Conservation (phyloP, 2,113 vertebrate genomes). For the Thomomys bottae region DNA sequence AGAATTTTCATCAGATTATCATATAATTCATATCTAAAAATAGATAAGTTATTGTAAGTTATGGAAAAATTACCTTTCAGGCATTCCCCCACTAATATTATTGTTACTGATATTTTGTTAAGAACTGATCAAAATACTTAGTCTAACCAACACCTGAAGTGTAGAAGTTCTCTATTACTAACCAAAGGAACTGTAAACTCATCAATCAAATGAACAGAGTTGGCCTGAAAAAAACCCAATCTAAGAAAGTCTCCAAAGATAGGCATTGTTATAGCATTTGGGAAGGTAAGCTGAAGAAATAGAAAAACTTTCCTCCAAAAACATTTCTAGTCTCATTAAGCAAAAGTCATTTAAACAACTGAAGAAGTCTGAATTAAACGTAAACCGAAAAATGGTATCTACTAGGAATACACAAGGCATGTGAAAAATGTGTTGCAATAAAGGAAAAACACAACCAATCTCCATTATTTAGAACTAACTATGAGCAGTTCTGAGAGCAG, state of each 20-base stretch:
- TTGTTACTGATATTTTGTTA: slow-evolving; percentile 24
- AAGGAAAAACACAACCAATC: neutral
- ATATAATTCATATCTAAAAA: neutral
- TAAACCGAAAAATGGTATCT: neutral
- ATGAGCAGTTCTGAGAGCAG: slow-evolving; percentile 28
- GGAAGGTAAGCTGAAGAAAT: neutral
- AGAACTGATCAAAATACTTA: slow-evolving; percentile 23
- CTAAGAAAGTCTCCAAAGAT: neutral
- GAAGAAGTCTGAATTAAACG: neutral
- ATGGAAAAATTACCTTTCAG: slow-evolving; percentile 30
- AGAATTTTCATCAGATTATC: slow-evolving; percentile 43
- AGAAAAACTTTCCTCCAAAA: slow-evolving; percentile 15
- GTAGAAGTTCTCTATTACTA: slow-evolving; percentile 38
- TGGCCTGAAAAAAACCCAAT: neutral
- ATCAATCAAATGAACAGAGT: slow-evolving; percentile 34
- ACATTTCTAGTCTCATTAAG: slow-evolving; percentile 24
- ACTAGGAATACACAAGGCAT: neutral
- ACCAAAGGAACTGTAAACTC: neutral
- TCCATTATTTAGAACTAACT: slow-evolving; percentile 52
- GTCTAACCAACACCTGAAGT: neutral
- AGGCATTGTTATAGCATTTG: neutral
- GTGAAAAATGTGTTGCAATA: neutral
- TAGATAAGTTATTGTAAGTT: slow-evolving; percentile 37
- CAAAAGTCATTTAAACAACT: neutral
- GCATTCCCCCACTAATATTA: neutral